A percentile compares a stretch with the other conserved stretches of the same genome.
Evolutionary conservation across 1,140 invertebrate species (phyloP).

Genomic region (Drosophila ercepeae): DNA sequence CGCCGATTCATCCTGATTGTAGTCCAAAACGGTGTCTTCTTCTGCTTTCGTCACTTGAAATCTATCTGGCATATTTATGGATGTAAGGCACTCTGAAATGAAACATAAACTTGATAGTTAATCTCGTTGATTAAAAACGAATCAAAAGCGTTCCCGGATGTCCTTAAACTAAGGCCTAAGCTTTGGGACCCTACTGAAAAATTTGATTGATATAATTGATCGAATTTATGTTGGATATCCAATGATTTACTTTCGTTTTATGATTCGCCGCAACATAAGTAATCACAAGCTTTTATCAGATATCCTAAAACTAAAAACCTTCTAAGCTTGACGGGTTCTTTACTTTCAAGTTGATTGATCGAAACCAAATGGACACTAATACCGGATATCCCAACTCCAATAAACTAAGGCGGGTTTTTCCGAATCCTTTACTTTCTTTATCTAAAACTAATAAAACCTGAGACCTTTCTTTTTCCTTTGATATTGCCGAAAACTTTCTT

Average conservation of each 20-base stretch:
- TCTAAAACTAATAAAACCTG: not conserved
- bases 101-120: slow-evolving; percentile 1
- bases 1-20: slow-evolving; percentile 73
- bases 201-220: not conserved
- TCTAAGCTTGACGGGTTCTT: not conserved
- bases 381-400: not conserved
- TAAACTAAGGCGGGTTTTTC: not conserved
- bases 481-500: not conserved
- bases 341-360: not conserved
- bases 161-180: not conserved
- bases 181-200: too few relatives aligned
- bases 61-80: slow-evolving; percentile 76
- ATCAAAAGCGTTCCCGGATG: slow-evolving; percentile 30
- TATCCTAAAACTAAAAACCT: not conserved
- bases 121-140: slow-evolving; percentile 7
- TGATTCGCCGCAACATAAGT: not conserved
- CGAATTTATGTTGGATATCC: too few relatives aligned
- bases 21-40: slow-evolving; percentile 72
- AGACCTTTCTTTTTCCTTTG: not conserved
- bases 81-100: slow-evolving; percentile 50
- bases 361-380: not conserved
- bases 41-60: slow-evolving; percentile 82
- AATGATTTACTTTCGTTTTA: not conserved
- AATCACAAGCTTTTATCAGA: not conserved
- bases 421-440: not conserved